Percentiles rank a stretch among this genome's conserved stretches.
Evolutionary conservation across 2,888 invertebrate genomes (phyloP).

Genomic region (Thereva unica): DNA sequence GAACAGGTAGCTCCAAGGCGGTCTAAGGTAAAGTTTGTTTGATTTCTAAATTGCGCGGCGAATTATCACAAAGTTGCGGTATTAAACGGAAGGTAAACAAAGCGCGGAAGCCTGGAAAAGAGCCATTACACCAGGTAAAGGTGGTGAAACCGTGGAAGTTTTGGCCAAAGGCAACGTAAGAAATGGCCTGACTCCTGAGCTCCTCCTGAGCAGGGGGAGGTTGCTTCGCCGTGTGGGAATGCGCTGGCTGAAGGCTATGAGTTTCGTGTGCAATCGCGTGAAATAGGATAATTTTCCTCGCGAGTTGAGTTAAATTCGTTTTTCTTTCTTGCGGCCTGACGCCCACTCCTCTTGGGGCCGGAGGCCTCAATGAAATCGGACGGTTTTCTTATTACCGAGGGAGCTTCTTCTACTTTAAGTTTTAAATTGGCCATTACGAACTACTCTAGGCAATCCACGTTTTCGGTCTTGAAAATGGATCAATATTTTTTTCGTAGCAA

Average conservation of each 20-base stretch:
- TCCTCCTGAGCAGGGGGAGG: neutral
- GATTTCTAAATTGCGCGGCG: slow-evolving; percentile 26
- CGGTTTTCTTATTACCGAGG: no score
- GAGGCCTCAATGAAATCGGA: slow-evolving; percentile 12
- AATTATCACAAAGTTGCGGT: slow-evolving; percentile 26
- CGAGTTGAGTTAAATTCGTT: slow-evolving; percentile 29
- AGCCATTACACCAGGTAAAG: slow-evolving; percentile 27
- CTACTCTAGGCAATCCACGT: no score
- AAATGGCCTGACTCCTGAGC: neutral
- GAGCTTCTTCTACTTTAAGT: no score
- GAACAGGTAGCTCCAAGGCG: slow-evolving; percentile 7
- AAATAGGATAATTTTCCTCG: slow-evolving; percentile 35
- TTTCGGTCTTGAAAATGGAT: no score
- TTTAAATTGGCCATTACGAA: no score
- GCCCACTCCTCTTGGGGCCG: neutral
- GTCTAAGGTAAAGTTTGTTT: slow-evolving; percentile 17
- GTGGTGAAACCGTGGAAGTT: neutral
- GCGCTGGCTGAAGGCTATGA: neutral
- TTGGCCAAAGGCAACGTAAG: slow-evolving; percentile 1
- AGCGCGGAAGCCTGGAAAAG: slow-evolving; percentile 24
- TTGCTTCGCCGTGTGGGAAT: slow-evolving; percentile 8
- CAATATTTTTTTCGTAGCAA: no score
- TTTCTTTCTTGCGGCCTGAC: slow-evolving; percentile 17
- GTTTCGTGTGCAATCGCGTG: slow-evolving; percentile 16
- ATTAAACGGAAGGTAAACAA: slow-evolving; percentile 27